Conservation (phyloP, 2,888 invertebrate species). For the Notodonta dromedarius region DNA sequence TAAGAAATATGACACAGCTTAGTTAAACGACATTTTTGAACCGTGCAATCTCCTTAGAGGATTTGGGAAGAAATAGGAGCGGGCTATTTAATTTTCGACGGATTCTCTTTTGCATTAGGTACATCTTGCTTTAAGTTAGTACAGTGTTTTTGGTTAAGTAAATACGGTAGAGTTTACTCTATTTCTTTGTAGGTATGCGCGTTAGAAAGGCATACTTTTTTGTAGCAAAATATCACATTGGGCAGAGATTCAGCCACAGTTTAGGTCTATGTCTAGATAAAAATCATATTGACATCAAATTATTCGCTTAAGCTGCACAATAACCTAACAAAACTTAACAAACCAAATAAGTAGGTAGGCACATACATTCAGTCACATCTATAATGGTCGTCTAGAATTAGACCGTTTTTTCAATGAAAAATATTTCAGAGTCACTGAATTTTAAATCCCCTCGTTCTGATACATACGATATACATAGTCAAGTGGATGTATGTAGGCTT, state of each 20-base stretch:
- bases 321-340: no score
- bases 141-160: not conserved
- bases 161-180: not conserved
- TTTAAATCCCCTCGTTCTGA: constrained; percentile 16
- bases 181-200: no score
- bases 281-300: no score
- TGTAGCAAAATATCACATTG: no score
- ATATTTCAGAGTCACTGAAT: constrained; percentile 13
- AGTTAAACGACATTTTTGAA: constrained; percentile 9
- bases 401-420: constrained; percentile 3
- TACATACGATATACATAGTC: constrained; percentile 6
- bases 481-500: constrained; percentile 21
- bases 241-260: no score
- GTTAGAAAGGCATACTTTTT: no score
- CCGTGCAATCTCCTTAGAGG: constrained; percentile 1
- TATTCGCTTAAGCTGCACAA: no score
- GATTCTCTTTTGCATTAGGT: no score
- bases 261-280: no score
- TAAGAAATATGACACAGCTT: constrained; percentile 8
- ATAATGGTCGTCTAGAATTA: no score
- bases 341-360: no score
- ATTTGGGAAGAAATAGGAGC: not conserved
- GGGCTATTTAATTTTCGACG: not conserved
- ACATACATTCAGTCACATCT: no score
- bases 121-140: not conserved